Base-by-base conservation (phyloP, 2,888 invertebrate genomes). In the Stenchaetothrips biformis region DNA sequence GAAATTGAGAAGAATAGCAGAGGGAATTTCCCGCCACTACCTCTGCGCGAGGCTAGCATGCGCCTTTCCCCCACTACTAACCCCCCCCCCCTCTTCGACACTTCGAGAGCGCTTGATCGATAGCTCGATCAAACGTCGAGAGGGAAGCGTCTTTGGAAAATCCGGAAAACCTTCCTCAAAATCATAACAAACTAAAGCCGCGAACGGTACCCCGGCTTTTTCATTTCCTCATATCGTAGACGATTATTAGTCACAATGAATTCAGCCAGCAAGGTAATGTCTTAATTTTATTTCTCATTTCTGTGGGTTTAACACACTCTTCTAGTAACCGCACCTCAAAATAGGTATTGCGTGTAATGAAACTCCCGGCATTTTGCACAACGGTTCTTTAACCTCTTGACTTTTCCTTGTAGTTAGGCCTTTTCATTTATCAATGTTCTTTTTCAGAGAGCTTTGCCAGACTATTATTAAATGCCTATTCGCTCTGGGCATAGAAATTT, bases 191-290 rank as follows among this genome's bases (percentile, higher is more conserved):
- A 37, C 37, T 2, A 37, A 37, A 37, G 37, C 37, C 37, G 37
- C 37, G 37, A 37, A 37, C 37, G 4, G 37, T 4, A 37, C 37
- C 37, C 37, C 37, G 37, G 37, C 37, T 2, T 37, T 4, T 2
- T 37, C 4, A 37, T 37, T 37, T 37, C 37, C 4, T 4, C 37
- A 4, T 37, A 2, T 37, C 37, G 37, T 37, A 37, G 37, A 2
- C 4, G 37, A 37, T 37, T 4, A 1, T 37, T 37, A 53, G 53
- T 18, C 13, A 79, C 18, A 21, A 82, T 82, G 82, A 82, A 82
- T 80, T 82, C 82, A 2, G 82, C 82, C 3, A 82, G 81, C 67
- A 82, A 82, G 82, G 82, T 82, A 79, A 48, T 79, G 79, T 37
- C 16, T 62, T 48, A 13, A 78, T 13, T 27, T n/a, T 78, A 16